Conservation (phyloP, 2,888 invertebrate genomes). For the Gnatocerus cornutus region DNA sequence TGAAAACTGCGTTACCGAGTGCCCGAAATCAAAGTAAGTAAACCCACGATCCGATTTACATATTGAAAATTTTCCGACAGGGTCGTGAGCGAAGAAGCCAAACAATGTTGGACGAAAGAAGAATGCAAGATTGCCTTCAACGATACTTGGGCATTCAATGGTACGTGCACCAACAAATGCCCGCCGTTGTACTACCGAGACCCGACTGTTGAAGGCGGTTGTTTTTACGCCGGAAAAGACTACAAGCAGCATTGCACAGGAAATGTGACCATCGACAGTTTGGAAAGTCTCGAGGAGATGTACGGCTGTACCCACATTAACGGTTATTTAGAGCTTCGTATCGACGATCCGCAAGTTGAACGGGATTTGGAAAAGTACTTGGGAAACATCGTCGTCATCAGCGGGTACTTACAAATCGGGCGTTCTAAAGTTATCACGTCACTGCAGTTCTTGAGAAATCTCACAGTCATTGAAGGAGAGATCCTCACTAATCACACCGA, state of each 20-base stretch:
- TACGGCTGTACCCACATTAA: constrained; percentile 86
- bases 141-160: constrained; percentile 74
- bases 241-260: constrained; percentile 58
- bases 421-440: constrained; percentile 81
- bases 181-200: constrained; percentile 74
- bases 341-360: constrained; percentile 57
- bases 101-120: constrained; percentile 78
- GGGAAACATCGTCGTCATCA: constrained; percentile 80
- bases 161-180: constrained; percentile 79
- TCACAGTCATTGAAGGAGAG: constrained; percentile 67
- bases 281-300: constrained; percentile 77
- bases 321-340: constrained; percentile 82
- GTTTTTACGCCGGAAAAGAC: constrained; percentile 4
- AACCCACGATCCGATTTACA: no score
- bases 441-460: constrained; percentile 81
- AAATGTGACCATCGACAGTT: not conserved
- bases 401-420: constrained; percentile 81
- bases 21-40: constrained; percentile 80
- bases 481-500: constrained; percentile 66
- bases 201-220: constrained; percentile 52
- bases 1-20: constrained; percentile 71
- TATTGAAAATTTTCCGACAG: constrained; percentile 53
- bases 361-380: constrained; percentile 72
- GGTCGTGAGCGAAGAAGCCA: constrained; percentile 54
- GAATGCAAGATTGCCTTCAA: constrained; percentile 75